phyloP scores from a whole-genome alignment of 2,888 invertebrate genomes.

The Drosophila fulvimacula region DNA sequence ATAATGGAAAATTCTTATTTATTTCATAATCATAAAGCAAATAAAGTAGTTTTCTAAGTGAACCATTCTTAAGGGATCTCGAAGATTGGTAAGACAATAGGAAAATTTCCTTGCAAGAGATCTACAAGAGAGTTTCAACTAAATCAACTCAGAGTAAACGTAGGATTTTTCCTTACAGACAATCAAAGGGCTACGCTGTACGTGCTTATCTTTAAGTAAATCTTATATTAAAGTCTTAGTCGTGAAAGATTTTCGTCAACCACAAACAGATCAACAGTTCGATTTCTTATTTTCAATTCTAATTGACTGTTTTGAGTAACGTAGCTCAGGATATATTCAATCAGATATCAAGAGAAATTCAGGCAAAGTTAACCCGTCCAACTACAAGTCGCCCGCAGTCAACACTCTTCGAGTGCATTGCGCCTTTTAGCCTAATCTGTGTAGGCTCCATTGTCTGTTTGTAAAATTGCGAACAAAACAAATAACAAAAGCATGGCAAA shows the following conservation, averaged over 20 bases:
- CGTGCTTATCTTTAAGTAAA: background rate
- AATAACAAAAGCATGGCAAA: constrained; percentile 39
- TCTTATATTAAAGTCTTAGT: background rate
- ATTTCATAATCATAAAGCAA: background rate
- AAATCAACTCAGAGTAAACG: background rate
- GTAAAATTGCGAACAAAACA: constrained; percentile 36
- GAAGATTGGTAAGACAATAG: too few species aligned
- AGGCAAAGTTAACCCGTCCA: background rate
- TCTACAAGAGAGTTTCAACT: background rate
- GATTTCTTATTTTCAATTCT: too few species aligned
- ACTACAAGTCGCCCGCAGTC: background rate
- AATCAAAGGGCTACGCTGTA: background rate
- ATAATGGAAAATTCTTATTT: background rate
- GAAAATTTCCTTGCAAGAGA: background rate
- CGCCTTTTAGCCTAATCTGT: background rate
- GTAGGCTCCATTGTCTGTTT: constrained; percentile 16
- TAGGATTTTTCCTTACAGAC: background rate
- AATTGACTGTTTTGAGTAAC: too few species aligned
- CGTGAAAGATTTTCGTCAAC: background rate
- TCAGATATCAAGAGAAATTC: background rate
- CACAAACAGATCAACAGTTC: background rate
- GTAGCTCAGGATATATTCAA: background rate
- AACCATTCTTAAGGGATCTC: background rate
- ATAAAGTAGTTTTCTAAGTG: too few species aligned
- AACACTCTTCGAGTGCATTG: constrained; percentile 4